Conservation (phyloP, 2,113 vertebrate species). For the Psophia crepitans region DNA sequence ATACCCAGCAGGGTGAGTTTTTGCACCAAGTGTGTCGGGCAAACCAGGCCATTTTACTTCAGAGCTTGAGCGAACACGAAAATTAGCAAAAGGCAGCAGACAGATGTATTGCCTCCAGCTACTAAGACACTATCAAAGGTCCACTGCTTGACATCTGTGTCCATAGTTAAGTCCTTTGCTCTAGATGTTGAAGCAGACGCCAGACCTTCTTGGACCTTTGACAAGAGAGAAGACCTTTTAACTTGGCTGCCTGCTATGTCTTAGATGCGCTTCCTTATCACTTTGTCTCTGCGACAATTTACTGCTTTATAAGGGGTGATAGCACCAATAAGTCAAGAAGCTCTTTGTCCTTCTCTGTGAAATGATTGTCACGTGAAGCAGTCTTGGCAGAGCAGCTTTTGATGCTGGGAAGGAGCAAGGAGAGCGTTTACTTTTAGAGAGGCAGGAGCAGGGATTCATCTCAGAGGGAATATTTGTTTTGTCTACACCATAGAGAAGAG, state of each 20-base stretch:
- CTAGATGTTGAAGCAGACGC: neutral
- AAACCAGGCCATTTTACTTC: neutral
- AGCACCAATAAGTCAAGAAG: neutral
- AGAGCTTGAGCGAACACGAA: neutral
- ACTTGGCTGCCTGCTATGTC: neutral
- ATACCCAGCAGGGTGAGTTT: neutral
- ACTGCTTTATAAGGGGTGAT: neutral
- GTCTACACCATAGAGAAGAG: neutral
- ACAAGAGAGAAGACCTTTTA: neutral
- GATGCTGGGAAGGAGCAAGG: neutral
- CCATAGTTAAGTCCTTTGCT: neutral
- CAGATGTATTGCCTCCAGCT: neutral
- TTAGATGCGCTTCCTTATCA: neutral
- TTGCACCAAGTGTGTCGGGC: neutral
- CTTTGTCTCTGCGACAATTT: slow-evolving; percentile 2
- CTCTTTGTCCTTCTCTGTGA: neutral
- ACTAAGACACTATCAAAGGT: neutral
- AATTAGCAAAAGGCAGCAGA: neutral
- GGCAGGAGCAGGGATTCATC: neutral
- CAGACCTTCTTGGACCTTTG: neutral
- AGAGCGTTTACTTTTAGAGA: neutral
- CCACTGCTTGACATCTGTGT: neutral
- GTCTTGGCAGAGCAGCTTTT: neutral
- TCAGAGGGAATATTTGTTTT: neutral
- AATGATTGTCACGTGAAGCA: neutral